Evolutionary conservation across 2,888 invertebrate species (phyloP), one percentile per base, ranked within the genome.

Genomic region (Alcis repandata): DNA sequence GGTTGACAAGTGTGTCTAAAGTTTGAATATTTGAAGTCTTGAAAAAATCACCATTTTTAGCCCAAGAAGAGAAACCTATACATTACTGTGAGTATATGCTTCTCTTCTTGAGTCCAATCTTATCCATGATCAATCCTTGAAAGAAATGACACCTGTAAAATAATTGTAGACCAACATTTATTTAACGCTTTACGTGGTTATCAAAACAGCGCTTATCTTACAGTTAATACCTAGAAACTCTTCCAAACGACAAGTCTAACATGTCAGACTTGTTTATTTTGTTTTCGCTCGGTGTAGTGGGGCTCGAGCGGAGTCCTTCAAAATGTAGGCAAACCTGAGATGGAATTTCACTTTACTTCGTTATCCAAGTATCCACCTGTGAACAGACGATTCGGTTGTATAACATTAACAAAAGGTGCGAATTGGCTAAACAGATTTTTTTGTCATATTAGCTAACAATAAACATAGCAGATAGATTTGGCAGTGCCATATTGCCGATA

Each of bases 281-380:
- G 69, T 63, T 73, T 73, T 70, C 69, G 61, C 67, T 65, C 38
- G 43, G 54, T 58, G 53, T 65, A 67, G 67, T 62, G 59, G 63
- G 49, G 46, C 63, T 71, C 64, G 38, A 65, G 64, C 49, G 51
- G 57, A 54, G 67, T 68, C 70, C 67, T 68, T 73, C 65, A 72
- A 56, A 62, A 71, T 69, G 68, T 73, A 70, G 73, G 70, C 60
- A n/a, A 62, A 46, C 46, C 69, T 67, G 62, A 75, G 75, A 65
- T 71, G 56, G 67, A 69, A 75, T 80, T 80, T 77, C 79, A 71
- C 70, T 68, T 56, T 20, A 56, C 32, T 56, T 3, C 43, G 19
- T 74, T 61, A 45, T n/a, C n/a, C n/a, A n/a, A 27, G 46, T 38
- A 32, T 59, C 41, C 51, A 62, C 46, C 51, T 46, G 65, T 17